A percentile compares a stretch with the other conserved stretches of the same genome.
phyloP scores from a whole-genome alignment of 2,797 vertebrate species.

The Gallinago nigripennis region DNA sequence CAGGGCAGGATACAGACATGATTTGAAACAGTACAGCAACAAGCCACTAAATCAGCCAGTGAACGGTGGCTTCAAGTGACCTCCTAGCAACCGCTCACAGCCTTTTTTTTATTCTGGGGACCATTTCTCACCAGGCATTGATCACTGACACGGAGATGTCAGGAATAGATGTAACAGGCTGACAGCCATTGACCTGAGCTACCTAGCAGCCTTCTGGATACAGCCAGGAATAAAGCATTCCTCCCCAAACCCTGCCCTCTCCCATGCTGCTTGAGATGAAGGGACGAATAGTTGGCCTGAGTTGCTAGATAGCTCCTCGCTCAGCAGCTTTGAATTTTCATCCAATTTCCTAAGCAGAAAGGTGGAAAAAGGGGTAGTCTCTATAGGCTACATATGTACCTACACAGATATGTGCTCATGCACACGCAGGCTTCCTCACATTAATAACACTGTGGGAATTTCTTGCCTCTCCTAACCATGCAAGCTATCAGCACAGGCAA shows the following conservation, averaged over 20 bases:
- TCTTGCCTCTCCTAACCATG: neutral
- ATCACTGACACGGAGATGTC: neutral
- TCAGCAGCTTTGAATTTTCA: neutral
- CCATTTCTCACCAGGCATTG: neutral
- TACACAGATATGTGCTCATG: neutral
- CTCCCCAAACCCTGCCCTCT: neutral
- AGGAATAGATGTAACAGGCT: neutral
- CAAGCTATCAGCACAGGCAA: neutral
- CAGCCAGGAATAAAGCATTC: neutral
- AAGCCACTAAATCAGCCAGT: neutral
- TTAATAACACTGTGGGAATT: neutral
- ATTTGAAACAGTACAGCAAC: neutral
- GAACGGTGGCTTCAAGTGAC: neutral
- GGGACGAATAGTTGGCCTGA: neutral
- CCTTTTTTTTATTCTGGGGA: neutral
- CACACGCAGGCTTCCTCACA: neutral
- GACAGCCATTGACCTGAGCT: neutral
- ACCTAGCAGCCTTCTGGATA: neutral
- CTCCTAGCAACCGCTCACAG: neutral
- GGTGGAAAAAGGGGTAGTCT: neutral
- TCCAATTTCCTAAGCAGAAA: neutral
- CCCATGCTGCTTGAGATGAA: neutral
- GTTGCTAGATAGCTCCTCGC: neutral
- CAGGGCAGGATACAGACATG: neutral
- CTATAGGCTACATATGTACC: fast-evolving